Percentiles rank a stretch among this genome's conserved stretches.
These are phyloP conservation scores for Chaenodraco wilsoni DNA, from an alignment of 2,797 vertebrate species.

Conservation along the genomic window DNA sequence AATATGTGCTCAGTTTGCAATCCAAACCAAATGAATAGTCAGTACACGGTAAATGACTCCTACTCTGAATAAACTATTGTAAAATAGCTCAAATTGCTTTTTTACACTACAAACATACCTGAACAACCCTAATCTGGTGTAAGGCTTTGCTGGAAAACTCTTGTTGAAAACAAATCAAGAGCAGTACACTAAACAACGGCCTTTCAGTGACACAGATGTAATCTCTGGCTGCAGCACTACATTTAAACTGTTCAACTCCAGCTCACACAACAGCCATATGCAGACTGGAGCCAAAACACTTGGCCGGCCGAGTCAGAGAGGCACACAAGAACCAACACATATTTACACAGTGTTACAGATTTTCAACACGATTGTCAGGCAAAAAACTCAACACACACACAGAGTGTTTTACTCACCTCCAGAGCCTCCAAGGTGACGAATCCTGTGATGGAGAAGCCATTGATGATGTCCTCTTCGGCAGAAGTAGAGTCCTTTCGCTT, in stretches of 20 bases:
- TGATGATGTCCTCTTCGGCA: slow-evolving; percentile 96
- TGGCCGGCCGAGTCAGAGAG: slow-evolving; percentile 30
- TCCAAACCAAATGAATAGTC: slow-evolving; percentile 70
- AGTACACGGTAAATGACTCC: slow-evolving; percentile 65
- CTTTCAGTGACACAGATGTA: slow-evolving; percentile 64
- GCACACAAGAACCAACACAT: slow-evolving; percentile 48
- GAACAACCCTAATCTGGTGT: slow-evolving; percentile 57
- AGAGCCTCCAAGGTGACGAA: slow-evolving; percentile 94
- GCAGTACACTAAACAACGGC: slow-evolving; percentile 44
- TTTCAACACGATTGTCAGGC: slow-evolving; percentile 17
- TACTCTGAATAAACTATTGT: slow-evolving; percentile 66
- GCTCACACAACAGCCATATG: slow-evolving; percentile 61
- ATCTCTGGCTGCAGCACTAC: slow-evolving; percentile 66
- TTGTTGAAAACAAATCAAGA: slow-evolving; percentile 66
- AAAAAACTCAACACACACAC: slow-evolving; percentile 13
- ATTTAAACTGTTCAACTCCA: slow-evolving; percentile 72
- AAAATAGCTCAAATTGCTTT: slow-evolving; percentile 71
- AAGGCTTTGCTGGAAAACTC: slow-evolving; percentile 57
- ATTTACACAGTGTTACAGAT: slow-evolving; percentile 35
- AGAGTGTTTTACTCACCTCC: slow-evolving; percentile 86
- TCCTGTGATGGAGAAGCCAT: slow-evolving; percentile 94
- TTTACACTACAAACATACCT: slow-evolving; percentile 45
- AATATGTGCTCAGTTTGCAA: slow-evolving; percentile 62
- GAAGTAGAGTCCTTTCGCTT: slow-evolving; percentile 93
- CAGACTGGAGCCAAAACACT: slow-evolving; percentile 45